Conservation (phyloP, 2,113 vertebrate species). For the Corythoichthys haematopterus region DNA sequence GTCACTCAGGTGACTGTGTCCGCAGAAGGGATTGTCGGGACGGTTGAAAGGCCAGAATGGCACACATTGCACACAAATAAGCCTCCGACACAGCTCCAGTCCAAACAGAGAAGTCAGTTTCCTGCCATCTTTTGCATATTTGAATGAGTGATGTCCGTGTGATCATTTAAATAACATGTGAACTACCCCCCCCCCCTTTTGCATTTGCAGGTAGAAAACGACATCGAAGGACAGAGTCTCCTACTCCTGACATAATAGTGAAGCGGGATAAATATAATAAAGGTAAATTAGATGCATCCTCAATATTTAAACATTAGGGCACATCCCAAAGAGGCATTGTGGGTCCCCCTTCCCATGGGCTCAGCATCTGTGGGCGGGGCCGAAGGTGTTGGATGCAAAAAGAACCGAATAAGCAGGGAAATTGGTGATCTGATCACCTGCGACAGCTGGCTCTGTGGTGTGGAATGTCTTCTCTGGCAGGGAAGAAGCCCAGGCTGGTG, state of each 20-base stretch:
- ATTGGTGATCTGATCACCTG: too few species aligned
- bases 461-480: too few species aligned
- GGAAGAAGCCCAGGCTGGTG: too few species aligned
- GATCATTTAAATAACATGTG: background rate
- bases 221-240: constrained; percentile 82
- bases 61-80: constrained; percentile 57
- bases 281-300: constrained; percentile 65
- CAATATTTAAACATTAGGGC: too few species aligned
- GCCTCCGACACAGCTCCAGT: constrained; percentile 75
- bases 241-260: constrained; percentile 86
- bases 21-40: constrained; percentile 80
- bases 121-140: background rate
- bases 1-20: constrained; percentile 85
- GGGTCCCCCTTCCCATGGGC: too few species aligned
- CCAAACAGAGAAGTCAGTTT: constrained; percentile 82
- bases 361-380: too few species aligned
- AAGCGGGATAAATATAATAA: constrained; percentile 94
- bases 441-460: too few species aligned
- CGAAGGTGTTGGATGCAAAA: too few species aligned
- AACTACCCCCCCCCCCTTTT: background rate
- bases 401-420: too few species aligned
- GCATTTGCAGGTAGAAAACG: constrained; percentile 80
- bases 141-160: background rate
- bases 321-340: too few species aligned
- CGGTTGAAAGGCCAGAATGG: constrained; percentile 77